phyloP scores from a whole-genome alignment of 2,888 invertebrate species.

The Hypomecis punctinalis region DNA sequence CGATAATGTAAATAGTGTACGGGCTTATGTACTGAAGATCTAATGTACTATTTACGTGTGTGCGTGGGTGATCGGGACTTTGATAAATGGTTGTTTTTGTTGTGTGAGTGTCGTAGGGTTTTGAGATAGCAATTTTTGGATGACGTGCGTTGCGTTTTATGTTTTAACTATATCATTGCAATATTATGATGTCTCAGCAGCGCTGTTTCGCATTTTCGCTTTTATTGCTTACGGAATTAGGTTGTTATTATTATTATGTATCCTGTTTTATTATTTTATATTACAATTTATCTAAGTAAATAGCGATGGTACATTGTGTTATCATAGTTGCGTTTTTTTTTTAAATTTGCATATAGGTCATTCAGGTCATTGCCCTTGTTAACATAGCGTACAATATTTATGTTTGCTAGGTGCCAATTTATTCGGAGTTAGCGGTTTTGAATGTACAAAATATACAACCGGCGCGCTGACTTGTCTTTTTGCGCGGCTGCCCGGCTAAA shows the following conservation, averaged over 20 bases:
- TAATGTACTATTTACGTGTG: constrained; percentile 51
- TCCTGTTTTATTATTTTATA: neutral
- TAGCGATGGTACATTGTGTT: too few species aligned
- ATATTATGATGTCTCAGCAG: constrained; percentile 1
- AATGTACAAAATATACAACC: neutral
- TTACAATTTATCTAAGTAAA: too few species aligned
- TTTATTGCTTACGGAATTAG: neutral
- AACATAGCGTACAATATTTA: too few species aligned
- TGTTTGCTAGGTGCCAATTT: neutral
- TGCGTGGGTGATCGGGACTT: constrained; percentile 50
- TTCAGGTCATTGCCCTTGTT: too few species aligned
- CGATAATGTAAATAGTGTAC: constrained; percentile 54
- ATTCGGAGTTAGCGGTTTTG: neutral
- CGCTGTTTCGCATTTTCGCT: neutral
- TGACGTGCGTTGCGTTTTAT: constrained; percentile 6
- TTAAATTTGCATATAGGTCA: too few species aligned
- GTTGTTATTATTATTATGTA: constrained; percentile 5
- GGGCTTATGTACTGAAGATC: constrained; percentile 43
- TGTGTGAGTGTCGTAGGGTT: constrained; percentile 45
- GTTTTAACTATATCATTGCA: neutral
- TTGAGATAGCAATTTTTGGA: constrained; percentile 20
- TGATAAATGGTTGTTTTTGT: constrained; percentile 40
- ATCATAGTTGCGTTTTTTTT: too few species aligned
- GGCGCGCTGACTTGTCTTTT: neutral
- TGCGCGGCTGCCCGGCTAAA: constrained; percentile 23